phyloP scores from a whole-genome alignment of 2,888 invertebrate species.

The Clepsis dumicolana region DNA sequence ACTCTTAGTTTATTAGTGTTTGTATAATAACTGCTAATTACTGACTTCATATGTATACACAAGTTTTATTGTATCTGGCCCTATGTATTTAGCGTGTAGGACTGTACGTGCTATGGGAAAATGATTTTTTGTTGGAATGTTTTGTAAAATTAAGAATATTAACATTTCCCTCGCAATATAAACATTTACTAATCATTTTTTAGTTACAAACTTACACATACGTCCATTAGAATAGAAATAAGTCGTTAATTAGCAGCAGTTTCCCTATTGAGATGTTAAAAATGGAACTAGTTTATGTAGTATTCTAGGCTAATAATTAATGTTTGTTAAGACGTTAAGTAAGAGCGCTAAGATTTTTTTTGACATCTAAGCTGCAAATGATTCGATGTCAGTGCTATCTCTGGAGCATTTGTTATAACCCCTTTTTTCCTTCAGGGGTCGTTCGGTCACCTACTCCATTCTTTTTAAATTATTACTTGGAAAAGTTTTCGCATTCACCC shows the following conservation, averaged over 20 bases:
- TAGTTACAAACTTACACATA: too few relatives aligned
- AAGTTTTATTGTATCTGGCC: constrained; percentile 2
- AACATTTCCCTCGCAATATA: neutral
- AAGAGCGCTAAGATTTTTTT: too few relatives aligned
- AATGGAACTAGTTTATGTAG: too few relatives aligned
- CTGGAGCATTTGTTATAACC: neutral
- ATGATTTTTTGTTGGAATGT: neutral
- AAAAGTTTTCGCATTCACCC: constrained; percentile 33
- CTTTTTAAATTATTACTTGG: constrained; percentile 26
- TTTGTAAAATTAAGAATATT: neutral
- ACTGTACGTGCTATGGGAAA: neutral
- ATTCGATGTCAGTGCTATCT: neutral
- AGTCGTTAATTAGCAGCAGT: too few relatives aligned
- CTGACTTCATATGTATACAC: neutral
- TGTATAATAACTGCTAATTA: constrained; percentile 2
- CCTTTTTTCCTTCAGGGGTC: constrained; percentile 4
- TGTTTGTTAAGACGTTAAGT: too few relatives aligned
- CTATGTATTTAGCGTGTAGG: neutral
- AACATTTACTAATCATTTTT: too few relatives aligned
- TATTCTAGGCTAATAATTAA: too few relatives aligned
- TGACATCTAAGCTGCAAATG: neutral
- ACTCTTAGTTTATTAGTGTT: constrained; percentile 23
- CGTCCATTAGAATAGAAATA: too few relatives aligned
- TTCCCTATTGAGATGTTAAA: too few relatives aligned
- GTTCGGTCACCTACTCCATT: neutral